A percentile compares a stretch with the other conserved stretches of the same genome.
These are phyloP conservation scores for Gymnogyps californianus DNA, from an alignment of 2,113 vertebrate genomes.

Conservation along the genomic window DNA sequence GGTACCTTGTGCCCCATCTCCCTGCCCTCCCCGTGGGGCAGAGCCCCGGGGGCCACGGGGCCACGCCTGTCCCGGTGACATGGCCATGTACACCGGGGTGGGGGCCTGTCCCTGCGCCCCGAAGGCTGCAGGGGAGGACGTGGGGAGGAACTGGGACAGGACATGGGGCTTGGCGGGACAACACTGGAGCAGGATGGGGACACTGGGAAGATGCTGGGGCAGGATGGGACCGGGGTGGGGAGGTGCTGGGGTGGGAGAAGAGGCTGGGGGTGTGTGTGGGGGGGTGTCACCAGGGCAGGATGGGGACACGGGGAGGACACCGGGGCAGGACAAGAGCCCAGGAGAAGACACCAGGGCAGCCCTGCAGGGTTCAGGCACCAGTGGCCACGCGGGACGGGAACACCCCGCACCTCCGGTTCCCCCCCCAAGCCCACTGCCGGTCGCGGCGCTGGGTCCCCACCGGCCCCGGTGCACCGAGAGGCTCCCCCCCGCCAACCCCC, in stretches of 20 bases:
- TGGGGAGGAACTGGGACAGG: background rate
- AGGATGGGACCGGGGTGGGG: background rate
- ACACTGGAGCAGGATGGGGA: no score
- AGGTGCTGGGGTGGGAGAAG: background rate
- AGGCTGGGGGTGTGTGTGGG: no score
- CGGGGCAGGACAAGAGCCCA: background rate
- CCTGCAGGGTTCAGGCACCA: background rate
- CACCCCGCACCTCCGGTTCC: background rate
- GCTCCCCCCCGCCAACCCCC: conserved; percentile 79
- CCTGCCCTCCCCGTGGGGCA: background rate
- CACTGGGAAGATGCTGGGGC: background rate
- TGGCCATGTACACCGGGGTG: accelerated
- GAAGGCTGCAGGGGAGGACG: background rate
- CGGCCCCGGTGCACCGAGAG: background rate
- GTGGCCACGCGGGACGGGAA: background rate
- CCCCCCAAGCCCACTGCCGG: background rate
- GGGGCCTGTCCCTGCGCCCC: background rate
- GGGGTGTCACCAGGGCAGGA: background rate
- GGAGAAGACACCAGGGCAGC: background rate
- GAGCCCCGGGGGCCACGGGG: accelerated
- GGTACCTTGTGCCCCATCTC: background rate
- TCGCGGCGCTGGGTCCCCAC: background rate
- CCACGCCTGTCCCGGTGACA: background rate
- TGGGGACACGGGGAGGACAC: background rate
- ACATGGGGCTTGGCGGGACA: accelerated